Percentiles rank a stretch among this genome's conserved stretches.
Conservation (phyloP, 2,797 vertebrate species). For the Sebastes wilsoni region DNA sequence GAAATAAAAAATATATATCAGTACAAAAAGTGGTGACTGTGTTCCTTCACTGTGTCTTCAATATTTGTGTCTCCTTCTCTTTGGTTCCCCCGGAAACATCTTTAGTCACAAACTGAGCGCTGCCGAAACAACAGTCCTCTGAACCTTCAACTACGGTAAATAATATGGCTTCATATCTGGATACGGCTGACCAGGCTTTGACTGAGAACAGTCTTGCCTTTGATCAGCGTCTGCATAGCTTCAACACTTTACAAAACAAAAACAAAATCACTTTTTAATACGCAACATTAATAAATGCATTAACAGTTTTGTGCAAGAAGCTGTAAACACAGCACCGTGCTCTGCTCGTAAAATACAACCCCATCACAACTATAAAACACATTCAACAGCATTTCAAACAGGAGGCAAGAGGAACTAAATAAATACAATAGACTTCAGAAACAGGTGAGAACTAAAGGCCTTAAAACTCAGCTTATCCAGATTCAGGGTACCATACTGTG, state of each 20-base stretch:
- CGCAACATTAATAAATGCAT: conserved; percentile 26
- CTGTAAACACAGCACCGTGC: conserved; percentile 32
- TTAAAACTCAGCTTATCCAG: conserved; percentile 24
- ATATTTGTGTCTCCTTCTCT: conserved; percentile 36
- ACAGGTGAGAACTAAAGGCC: conserved; percentile 10
- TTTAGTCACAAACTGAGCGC: conserved; percentile 16
- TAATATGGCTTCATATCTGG: conserved; percentile 64
- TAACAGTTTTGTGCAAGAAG: conserved; percentile 47
- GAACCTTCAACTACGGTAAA: conserved; percentile 32
- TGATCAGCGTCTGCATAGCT: conserved; percentile 57
- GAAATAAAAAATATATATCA: conserved; percentile 44
- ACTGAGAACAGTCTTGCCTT: conserved; percentile 23
- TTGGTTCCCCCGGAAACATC: conserved; percentile 46
- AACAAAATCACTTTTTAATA: conserved; percentile 11
- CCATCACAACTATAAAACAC: conserved; percentile 28
- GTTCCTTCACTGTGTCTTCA: conserved; percentile 48
- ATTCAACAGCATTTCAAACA: conserved; percentile 49
- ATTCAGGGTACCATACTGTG: conserved; percentile 20
- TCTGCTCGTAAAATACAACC: background rate
- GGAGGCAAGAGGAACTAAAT: conserved; percentile 19
- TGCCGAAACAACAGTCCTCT: conserved; percentile 6
- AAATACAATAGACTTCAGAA: conserved; percentile 46
- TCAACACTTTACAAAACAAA: conserved; percentile 37
- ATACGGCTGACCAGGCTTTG: conserved; percentile 7
- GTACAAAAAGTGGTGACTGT: conserved; percentile 33